Base-by-base conservation (phyloP, 2,888 invertebrate species). In the Plemyria rubiginata region DNA sequence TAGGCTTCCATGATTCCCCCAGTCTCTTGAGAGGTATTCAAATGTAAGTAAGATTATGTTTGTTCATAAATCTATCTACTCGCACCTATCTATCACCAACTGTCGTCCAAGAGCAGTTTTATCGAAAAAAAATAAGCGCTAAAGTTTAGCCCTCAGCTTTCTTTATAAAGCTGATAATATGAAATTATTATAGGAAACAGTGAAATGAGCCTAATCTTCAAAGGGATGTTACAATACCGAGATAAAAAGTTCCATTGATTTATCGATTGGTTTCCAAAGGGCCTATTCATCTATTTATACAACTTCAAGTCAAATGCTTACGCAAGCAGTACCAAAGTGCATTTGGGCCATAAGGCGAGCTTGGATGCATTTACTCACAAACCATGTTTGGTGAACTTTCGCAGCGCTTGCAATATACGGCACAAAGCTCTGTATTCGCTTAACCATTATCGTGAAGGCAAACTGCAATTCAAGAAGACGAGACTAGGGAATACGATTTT, bases 341-440 rank as follows among this genome's bases (percentile, higher is more conserved):
- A 74, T 74, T 76, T 73, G 70, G 75, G 68, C 72, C 74, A 72
- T 67, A 73, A 66, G 70, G 68, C 71, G 71, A 69, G 74, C 68
- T 70, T 67, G 57, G 13, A 1, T 6, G 11, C 29, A 38, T 51
- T 54, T 13, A 28, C 13, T 11, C 46, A 4, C 15, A 51, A 62
- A 59, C 29, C 51, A 49, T 15, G 49, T 32, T 60, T 16, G 2
- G 11, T 6, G 38, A 15, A 16, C 13, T 11, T 22, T 7, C 22
- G 22, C 22, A 9, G 28, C 8, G 46, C 22, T 46, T 16, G 8
- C 16, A 12, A 9, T 22, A 46, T 11, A 12, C 11, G 22, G 46
- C 22, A 46, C 16, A 22, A 46, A 5, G 7, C 32, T 1, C 32
- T 22, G 22, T n/a, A n/a, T n/a, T n/a, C n/a, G n/a, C n/a, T n/a